These are phyloP conservation scores for Galago senegalensis DNA, from an alignment of 2,797 vertebrate species.

Conservation along the genomic window DNA sequence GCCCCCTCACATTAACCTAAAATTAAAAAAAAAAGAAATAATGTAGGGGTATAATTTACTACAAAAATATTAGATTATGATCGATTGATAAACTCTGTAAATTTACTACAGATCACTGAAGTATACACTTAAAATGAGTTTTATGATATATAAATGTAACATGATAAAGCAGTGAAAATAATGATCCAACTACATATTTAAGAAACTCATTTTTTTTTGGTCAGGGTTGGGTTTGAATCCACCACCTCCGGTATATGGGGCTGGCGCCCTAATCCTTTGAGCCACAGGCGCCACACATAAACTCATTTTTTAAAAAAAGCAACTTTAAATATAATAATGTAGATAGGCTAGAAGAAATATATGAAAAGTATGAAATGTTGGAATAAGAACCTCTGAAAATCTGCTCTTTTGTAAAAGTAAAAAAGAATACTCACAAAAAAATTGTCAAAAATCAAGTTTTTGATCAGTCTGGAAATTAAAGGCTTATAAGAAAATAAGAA, in stretches of 20 bases:
- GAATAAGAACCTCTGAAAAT: slow-evolving; percentile 39
- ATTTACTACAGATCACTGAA: slow-evolving; percentile 64
- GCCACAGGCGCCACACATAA: not conserved
- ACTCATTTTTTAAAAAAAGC: not conserved
- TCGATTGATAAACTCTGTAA: slow-evolving; percentile 37
- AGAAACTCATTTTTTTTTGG: not conserved
- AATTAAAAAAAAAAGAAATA: too few species aligned
- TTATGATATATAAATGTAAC: slow-evolving; percentile 55
- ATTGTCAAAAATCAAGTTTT: slow-evolving; percentile 34
- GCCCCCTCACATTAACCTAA: too few species aligned
- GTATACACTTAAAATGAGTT: slow-evolving; percentile 60
- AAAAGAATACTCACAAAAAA: slow-evolving; percentile 17
- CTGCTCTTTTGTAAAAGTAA: slow-evolving; percentile 24
- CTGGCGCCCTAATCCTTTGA: too few species aligned
- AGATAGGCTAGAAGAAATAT: slow-evolving; percentile 58
- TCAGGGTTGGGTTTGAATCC: too few species aligned
- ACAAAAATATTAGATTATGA: not conserved
- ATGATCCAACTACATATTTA: slow-evolving; percentile 22
- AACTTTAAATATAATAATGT: slow-evolving; percentile 54
- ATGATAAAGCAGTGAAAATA: slow-evolving; percentile 50
- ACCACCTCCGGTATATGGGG: too few species aligned
- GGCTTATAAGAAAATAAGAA: slow-evolving; percentile 51
- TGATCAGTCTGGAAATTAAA: slow-evolving; percentile 22
- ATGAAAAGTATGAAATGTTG: slow-evolving; percentile 14
- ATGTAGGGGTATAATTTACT: too few species aligned